Percentiles rank a stretch among this genome's conserved stretches.
phyloP scores from a whole-genome alignment of 2,888 invertebrate species.

The Mantis religiosa region DNA sequence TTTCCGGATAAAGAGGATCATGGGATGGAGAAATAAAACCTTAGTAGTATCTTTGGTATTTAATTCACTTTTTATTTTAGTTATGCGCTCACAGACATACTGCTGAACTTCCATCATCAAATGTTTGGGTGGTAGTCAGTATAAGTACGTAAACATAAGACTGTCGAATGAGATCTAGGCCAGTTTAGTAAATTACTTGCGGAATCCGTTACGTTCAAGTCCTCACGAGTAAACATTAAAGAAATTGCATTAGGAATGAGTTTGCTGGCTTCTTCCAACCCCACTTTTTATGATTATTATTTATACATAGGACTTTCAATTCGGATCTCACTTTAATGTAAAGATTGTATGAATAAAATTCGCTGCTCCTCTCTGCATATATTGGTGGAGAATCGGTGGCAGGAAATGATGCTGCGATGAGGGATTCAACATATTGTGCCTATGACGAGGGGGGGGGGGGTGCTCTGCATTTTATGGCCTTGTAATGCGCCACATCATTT shows the following conservation, averaged over 20 bases:
- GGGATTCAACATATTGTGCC: neutral
- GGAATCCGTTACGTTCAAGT: neutral
- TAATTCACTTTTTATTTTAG: too few relatives aligned
- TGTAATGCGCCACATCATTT: neutral
- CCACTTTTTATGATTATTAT: neutral
- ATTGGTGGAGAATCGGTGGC: neutral
- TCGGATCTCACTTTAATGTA: constrained; percentile 14
- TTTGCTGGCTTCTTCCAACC: neutral
- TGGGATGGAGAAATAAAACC: too few relatives aligned
- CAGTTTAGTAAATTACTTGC: too few relatives aligned
- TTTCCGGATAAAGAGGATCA: too few relatives aligned
- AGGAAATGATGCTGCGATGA: neutral
- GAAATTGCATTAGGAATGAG: constrained; percentile 13
- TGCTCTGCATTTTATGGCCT: too few relatives aligned
- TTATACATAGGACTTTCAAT: constrained; percentile 9
- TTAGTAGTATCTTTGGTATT: too few relatives aligned
- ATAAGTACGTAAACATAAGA: too few relatives aligned
- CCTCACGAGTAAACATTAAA: neutral
- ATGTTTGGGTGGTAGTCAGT: too few relatives aligned
- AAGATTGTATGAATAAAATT: constrained; percentile 28
- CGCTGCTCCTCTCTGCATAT: neutral
- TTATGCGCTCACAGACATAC: too few relatives aligned
- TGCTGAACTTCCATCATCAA: too few relatives aligned
- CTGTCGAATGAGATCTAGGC: too few relatives aligned
- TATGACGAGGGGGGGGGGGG: neutral